Evolutionary conservation across 2,113 vertebrate species (phyloP).

Genomic region (Melanotaenia duboulayi): DNA sequence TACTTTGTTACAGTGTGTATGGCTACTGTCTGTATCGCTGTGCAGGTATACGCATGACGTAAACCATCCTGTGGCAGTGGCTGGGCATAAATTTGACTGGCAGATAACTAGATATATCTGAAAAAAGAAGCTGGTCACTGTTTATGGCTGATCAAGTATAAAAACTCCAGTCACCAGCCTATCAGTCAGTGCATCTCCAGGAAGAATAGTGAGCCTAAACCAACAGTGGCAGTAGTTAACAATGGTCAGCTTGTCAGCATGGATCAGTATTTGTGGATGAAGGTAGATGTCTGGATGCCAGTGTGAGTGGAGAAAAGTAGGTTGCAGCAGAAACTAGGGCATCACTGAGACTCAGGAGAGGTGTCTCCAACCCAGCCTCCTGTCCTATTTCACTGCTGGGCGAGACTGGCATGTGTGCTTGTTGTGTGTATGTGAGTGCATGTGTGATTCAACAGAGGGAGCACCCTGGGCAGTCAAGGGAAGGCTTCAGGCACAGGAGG

Average conservation of each 20-base stretch:
- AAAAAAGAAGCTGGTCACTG: background rate
- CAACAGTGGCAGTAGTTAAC: slow-evolving; percentile 30
- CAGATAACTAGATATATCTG: background rate
- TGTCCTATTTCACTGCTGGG: slow-evolving; percentile 75
- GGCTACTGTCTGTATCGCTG: background rate
- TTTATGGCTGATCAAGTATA: slow-evolving; percentile 6
- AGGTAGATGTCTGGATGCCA: slow-evolving; percentile 59
- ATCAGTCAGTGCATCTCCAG: background rate
- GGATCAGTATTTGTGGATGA: slow-evolving; percentile 52
- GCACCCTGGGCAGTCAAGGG: slow-evolving; percentile 60
- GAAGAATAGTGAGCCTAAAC: slow-evolving; percentile 17
- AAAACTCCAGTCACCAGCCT: slow-evolving; percentile 4
- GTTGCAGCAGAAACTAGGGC: slow-evolving; percentile 75
- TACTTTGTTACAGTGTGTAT: background rate
- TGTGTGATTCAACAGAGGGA: slow-evolving; percentile 53
- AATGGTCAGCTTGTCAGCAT: slow-evolving; percentile 48
- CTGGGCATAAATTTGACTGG: background rate
- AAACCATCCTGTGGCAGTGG: background rate
- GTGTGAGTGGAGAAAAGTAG: slow-evolving; percentile 70
- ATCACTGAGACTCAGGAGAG: slow-evolving; percentile 71
- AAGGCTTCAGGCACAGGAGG: slow-evolving; percentile 56
- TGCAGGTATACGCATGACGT: background rate
- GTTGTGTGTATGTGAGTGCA: slow-evolving; percentile 27
- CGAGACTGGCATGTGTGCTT: slow-evolving; percentile 64
- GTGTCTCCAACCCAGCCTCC: slow-evolving; percentile 74